Evolutionary conservation across 2,888 invertebrate species (phyloP), one percentile per base, ranked within the genome.

Genomic region (Chydorus sphaericus): DNA sequence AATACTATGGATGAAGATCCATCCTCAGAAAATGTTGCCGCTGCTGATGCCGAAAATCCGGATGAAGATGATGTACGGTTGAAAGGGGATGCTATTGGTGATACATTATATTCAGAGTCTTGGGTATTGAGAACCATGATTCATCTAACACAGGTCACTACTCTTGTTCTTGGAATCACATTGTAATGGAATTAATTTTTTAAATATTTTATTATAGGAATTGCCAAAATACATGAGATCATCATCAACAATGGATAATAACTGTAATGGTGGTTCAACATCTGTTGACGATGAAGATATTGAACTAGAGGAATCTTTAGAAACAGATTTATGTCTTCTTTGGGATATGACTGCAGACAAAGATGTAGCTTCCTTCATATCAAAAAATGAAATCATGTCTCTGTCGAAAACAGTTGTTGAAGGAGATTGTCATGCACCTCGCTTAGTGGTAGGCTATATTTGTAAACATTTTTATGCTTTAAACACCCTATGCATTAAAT

Each of bases 321-420:
- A 88, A 71, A 77, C 77, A 26, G 82, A 86, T 64, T 71, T 88
- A 36, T 85, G 85, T 65, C 78, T 79, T 6, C 67, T 89, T 0
- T 89, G 89, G 89, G 87, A 89, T 62, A 88, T 87, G 85, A 83
- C 87, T 0, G 75, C 81, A 0, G 84, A 88, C 62, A 75, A 77
- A 60, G 86, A 85, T 65, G 82, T 89, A 0, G 83, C 84, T 10
- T 65, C 76, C 39, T 81, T 82, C 64, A 70, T 89, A 11, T 69
- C 82, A 56, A 73, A 80, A 62, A 77, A 85, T 59, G 76, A 83
- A 59, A 79, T 81, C 58, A 72, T 85, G 4, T 77, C 80, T 56
- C 71, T 86, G 18, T 77, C 82, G 16, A 72, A 76, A 61, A 73
- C 77, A 57, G 75, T 76, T 0, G 65, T 82, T 50, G 72, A 73